Conservation (phyloP, 2,113 vertebrate genomes). For the Muscicapa adusta region DNA sequence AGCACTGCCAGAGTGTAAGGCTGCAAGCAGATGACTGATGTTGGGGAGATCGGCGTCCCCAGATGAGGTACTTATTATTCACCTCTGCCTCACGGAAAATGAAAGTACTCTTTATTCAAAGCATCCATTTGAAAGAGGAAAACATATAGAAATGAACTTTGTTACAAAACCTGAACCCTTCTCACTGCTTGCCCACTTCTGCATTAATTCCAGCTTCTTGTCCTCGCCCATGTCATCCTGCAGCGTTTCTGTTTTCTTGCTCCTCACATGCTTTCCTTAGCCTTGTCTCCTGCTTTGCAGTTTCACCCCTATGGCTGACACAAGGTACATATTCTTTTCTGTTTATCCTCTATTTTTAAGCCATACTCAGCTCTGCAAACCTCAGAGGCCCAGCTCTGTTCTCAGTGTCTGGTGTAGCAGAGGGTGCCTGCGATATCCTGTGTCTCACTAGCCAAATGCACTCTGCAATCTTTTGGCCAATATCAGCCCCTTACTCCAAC, state of each 20-base stretch:
- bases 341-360: neutral
- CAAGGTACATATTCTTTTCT: accelerated
- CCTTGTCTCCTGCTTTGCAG: neutral
- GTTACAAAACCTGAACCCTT: slow-evolving; percentile 34
- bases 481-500: neutral
- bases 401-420: neutral
- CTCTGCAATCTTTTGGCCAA: neutral
- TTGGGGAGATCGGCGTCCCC: slow-evolving; percentile 23
- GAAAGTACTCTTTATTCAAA: slow-evolving; percentile 41
- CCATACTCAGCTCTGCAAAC: neutral
- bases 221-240: neutral
- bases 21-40: slow-evolving; percentile 64
- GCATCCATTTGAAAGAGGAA: slow-evolving; percentile 47
- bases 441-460: neutral
- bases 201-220: neutral
- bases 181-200: neutral
- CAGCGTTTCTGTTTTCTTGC: neutral
- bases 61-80: slow-evolving; percentile 50
- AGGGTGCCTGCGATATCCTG: neutral
- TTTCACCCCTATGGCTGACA: neutral
- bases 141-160: slow-evolving; percentile 58
- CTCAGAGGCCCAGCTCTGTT: neutral
- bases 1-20: slow-evolving; percentile 65
- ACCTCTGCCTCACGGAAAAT: slow-evolving; percentile 62
- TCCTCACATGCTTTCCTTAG: neutral